Percentiles rank a stretch among this genome's conserved stretches.
These are phyloP conservation scores for Gari tellinella DNA, from an alignment of 2,888 invertebrate genomes.

Conservation along the genomic window DNA sequence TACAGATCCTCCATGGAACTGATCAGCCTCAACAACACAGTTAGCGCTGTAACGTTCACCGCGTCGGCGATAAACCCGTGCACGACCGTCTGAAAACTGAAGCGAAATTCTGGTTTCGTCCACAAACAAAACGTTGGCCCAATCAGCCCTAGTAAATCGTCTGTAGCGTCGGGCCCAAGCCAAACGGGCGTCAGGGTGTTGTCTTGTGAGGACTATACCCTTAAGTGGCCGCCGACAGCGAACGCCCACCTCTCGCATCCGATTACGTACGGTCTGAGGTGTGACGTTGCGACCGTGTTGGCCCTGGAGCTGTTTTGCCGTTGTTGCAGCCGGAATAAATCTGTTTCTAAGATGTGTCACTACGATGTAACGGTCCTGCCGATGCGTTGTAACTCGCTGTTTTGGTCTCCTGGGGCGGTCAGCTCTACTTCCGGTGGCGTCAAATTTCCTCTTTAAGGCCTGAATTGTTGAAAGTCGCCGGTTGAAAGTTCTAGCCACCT, in stretches of 20 bases:
- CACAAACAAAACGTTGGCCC: slow-evolving; percentile 36
- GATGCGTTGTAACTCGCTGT: neutral
- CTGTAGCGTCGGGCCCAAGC: slow-evolving; percentile 23
- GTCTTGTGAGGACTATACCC: neutral
- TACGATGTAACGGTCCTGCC: neutral
- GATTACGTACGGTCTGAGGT: neutral
- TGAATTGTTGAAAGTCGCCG: neutral
- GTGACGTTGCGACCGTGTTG: neutral
- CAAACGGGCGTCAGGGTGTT: slow-evolving; percentile 5
- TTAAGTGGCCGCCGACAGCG: slow-evolving; percentile 1
- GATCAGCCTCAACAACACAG: slow-evolving; percentile 32
- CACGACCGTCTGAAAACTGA: slow-evolving; percentile 9
- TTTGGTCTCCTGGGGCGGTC: neutral
- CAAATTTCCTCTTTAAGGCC: neutral
- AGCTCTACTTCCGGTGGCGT: too few species aligned
- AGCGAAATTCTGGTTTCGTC: slow-evolving; percentile 19
- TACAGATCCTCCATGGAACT: slow-evolving; percentile 5
- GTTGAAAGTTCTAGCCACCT: too few species aligned
- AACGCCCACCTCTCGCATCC: slow-evolving; percentile 8
- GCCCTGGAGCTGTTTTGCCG: neutral
- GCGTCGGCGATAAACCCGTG: slow-evolving; percentile 20
- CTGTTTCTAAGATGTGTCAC: too few species aligned
- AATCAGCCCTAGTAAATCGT: slow-evolving; percentile 28
- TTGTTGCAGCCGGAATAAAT: neutral
- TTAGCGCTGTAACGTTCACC: slow-evolving; percentile 16